These are phyloP conservation scores for Bolinopsis microptera DNA, from an alignment of 37 sponge, comb jelly and placozoan species.

Conservation along the genomic window DNA sequence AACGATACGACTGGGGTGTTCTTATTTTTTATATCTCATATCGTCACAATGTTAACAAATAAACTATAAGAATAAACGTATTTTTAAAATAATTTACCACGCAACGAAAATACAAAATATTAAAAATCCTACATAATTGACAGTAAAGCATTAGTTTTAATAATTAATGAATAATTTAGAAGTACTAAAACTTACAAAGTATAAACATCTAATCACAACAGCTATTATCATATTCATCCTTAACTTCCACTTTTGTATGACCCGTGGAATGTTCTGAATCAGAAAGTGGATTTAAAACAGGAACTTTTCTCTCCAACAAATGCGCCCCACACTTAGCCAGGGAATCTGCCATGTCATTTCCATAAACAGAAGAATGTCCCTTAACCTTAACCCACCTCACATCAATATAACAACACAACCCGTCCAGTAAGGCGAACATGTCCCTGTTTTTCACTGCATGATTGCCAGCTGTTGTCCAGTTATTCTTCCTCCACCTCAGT, in stretches of 20 bases:
- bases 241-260: neutral
- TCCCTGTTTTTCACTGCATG: constrained; percentile 85
- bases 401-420: constrained; percentile 68
- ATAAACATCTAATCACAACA: too few species aligned
- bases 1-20: too few species aligned
- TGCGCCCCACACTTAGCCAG: constrained; percentile 80
- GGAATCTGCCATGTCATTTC: constrained; percentile 88
- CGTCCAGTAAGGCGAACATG: constrained; percentile 71
- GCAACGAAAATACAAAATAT: too few species aligned
- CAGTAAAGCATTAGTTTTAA: too few species aligned
- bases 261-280: neutral
- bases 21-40: too few species aligned
- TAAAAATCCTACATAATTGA: too few species aligned
- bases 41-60: too few species aligned
- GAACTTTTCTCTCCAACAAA: neutral
- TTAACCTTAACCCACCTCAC: constrained; percentile 79
- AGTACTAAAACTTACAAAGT: too few species aligned
- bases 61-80: too few species aligned
- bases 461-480: constrained; percentile 72
- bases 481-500: constrained; percentile 77
- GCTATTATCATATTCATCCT: too few species aligned
- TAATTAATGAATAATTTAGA: too few species aligned
- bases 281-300: neutral
- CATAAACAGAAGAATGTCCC: constrained; percentile 75
- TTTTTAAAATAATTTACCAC: too few species aligned